Evolutionary conservation across 92 coral and sea anemone genomes (phyloP), one percentile per base, ranked within the genome.

Genomic region (Bergia puertoricense): DNA sequence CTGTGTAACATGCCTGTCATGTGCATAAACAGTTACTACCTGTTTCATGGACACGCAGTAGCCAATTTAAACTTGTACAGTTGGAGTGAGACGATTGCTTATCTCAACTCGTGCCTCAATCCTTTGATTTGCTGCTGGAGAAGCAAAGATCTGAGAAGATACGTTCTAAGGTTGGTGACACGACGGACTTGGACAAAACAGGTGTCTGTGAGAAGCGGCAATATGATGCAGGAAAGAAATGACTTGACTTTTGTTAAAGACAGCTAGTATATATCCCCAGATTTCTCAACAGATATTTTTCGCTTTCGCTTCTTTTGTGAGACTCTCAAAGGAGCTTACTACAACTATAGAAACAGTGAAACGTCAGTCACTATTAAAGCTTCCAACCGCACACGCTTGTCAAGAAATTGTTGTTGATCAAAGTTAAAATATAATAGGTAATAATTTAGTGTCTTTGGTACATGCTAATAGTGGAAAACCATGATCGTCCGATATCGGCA

Each of bases 11-110:
- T 91, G 20, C 98, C 98, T 0, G 98, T 94, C 1, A 78, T 94
- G 43, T 86, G 86, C 8, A 90, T 89, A 3, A 94, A 93, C 5
- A 74, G 89, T 5, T 93, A 90, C 23, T 92, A 93, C 36, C 89
- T 87, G 42, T 91, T 93, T 57, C 92, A 48, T 13, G 92, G 93
- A 20, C 92, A 90, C 2, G 78, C 77, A 3, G 86, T 92, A 23
- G 88, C 80, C 0, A 82, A 91, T 4, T 90, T 91, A 46, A 92
- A 89, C 44, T 85, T 90, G 77, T 91, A 88, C 76, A 90, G 93
- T 43, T 94, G 97, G 98, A 93, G 93, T 5, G 98, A 96, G 73
- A 91, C 95, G 0, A 80, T 93, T 6, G 94, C 95, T 4, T 96
- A 91, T 77, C 82, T 92, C 68, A 96, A 93, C 82, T 93, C 97